Percentiles rank a stretch among this genome's conserved stretches.
phyloP scores from a whole-genome alignment of 2,113 vertebrate genomes.

The Neolamprologus devosi region DNA sequence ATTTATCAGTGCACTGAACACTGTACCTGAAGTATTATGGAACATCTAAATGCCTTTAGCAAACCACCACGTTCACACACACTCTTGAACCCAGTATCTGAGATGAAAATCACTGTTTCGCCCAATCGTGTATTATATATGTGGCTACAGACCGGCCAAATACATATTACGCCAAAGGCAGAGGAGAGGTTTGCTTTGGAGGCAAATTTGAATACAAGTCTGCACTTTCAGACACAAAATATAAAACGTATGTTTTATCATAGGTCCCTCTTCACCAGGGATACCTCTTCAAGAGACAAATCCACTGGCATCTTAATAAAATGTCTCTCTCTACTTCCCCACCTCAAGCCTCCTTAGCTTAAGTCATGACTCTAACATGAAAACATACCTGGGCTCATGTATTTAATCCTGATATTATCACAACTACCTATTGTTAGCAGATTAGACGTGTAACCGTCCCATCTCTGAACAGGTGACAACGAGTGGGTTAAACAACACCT shows the following conservation, averaged over 20 bases:
- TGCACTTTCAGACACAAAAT: background rate
- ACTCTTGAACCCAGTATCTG: background rate
- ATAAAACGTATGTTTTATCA: background rate
- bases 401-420: background rate
- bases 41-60: background rate
- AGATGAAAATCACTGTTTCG: background rate
- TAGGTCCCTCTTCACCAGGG: background rate
- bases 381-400: background rate
- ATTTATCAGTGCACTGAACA: background rate
- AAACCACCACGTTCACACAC: background rate
- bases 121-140: background rate
- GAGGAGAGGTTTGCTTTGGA: background rate
- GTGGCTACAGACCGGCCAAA: background rate
- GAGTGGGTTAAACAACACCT: background rate
- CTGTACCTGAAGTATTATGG: background rate
- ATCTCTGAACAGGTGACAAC: background rate
- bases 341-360: background rate
- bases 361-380: background rate
- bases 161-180: background rate
- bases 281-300: background rate
- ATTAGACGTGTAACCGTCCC: rapidly evolving
- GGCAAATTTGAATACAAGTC: background rate
- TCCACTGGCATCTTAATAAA: background rate
- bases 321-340: background rate
- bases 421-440: background rate